These are phyloP conservation scores for Entomobrya multifasciata DNA, from an alignment of 2,888 invertebrate species.

Conservation along the genomic window DNA sequence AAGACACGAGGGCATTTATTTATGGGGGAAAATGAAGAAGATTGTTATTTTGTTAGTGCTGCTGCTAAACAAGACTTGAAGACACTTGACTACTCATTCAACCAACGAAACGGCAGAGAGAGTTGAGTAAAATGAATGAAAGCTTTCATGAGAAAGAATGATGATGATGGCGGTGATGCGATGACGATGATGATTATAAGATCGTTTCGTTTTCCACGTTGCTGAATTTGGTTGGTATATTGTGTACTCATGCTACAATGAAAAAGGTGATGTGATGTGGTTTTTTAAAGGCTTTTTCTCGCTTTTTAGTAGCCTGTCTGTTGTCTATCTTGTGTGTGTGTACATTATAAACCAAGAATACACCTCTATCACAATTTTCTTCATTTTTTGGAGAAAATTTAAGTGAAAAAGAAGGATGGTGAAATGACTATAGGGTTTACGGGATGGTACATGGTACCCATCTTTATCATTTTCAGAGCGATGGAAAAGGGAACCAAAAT, in stretches of 20 bases:
- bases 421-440: background rate
- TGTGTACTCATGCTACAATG: background rate
- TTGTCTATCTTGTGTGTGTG: too few relatives aligned
- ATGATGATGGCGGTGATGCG: background rate
- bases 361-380: background rate
- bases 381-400: background rate
- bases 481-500: background rate
- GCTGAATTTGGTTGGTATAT: background rate
- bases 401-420: background rate
- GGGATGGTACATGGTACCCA: background rate
- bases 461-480: background rate
- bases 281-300: background rate
- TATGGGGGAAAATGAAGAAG: slow-evolving; percentile 1
- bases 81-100: slow-evolving; percentile 7
- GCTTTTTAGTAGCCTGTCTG: background rate
- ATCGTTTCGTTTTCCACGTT: background rate
- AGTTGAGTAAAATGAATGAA: slow-evolving; percentile 16
- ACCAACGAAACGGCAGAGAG: background rate
- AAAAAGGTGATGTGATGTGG: background rate
- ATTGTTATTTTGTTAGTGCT: background rate
- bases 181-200: slow-evolving; percentile 7
- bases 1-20: background rate
- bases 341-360: slow-evolving; percentile 11
- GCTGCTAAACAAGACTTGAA: too few relatives aligned
- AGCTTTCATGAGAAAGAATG: slow-evolving; percentile 5